Base-by-base conservation (phyloP, 2,797 vertebrate species). In the Sebastes flavidus region DNA sequence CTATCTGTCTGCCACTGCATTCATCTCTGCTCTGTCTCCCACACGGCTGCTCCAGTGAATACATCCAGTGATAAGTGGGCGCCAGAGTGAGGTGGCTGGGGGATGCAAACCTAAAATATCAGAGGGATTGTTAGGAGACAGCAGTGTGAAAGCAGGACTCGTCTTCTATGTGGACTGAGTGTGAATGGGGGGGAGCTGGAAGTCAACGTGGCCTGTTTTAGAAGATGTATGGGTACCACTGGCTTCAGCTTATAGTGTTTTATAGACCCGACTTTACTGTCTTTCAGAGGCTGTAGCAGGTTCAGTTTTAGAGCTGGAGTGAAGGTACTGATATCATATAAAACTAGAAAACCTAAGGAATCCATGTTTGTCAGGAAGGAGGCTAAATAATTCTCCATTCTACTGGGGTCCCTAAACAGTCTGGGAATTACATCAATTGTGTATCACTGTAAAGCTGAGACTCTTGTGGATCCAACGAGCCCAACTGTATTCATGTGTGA, bases 1-100 rank as follows among this genome's bases (percentile, higher is more conserved):
- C 85, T 87, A 89, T 89, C 88, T 84, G 85, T 91, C 89, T 91
- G 87, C 82, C 58, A 56, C 86, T 83, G 90, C 82, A 92, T 93
- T 91, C 76, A 86, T 92, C 89, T 93, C 72, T 32, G 72, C 77
- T 92, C 72, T 61, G 66, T 87, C 88, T 87, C 79, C 77, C 80
- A 84, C 52, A 56, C 84, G 76, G 78, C 80, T 76, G 83, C 83
- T 87, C 73, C 83, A 55, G 56, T 75, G 73, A 66, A 72, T 79
- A 65, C 65, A 79, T 78, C 69, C 81, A 79, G 76, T 69, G 80
- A 91, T 92, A 81, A 93, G 87, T 86, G 72, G 88, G 46, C 80
- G 81, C 81, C 72, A 86, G 72, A 85, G 80, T 89, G 78, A 84
- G 82, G 9, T 49, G 75, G 76, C 75, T 58, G 78, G 56, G 56